These are phyloP conservation scores for Phoeniculus purpureus DNA, from an alignment of 2,797 vertebrate genomes.

Conservation along the genomic window DNA sequence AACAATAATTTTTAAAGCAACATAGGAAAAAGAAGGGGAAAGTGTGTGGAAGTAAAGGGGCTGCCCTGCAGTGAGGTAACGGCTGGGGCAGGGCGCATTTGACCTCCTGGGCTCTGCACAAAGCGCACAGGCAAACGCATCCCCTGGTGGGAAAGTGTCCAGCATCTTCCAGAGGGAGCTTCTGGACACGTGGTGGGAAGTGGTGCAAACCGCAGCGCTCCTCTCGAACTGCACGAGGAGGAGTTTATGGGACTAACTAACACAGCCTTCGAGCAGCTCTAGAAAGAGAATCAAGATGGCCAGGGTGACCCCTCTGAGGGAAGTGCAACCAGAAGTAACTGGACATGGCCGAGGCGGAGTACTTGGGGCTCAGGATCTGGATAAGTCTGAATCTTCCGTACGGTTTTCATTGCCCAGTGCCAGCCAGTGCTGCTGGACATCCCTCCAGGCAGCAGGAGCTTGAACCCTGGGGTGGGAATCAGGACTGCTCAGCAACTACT, in stretches of 20 bases:
- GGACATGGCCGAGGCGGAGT: background rate
- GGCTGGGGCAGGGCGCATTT: background rate
- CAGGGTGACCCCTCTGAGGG: background rate
- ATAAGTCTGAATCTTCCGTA: background rate
- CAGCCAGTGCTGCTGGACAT: background rate
- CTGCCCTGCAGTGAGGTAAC: background rate
- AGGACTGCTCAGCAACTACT: background rate
- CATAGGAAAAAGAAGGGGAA: background rate
- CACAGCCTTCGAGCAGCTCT: background rate
- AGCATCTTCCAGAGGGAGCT: background rate
- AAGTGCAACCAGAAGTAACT: background rate
- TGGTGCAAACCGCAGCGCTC: background rate
- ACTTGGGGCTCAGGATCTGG: background rate
- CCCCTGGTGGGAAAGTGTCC: background rate
- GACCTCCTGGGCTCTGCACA: fast-evolving
- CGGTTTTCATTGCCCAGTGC: background rate
- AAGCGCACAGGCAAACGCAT: background rate
- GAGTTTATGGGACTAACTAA: background rate
- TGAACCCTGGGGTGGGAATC: no score
- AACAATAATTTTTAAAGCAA: background rate
- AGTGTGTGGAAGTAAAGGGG: background rate
- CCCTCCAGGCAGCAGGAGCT: background rate
- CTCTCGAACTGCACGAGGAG: background rate
- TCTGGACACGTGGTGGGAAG: background rate
- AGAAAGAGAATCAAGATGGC: background rate